These are phyloP conservation scores for Dendrolimus kikuchii DNA, from an alignment of 1,140 invertebrate genomes.

Conservation along the genomic window DNA sequence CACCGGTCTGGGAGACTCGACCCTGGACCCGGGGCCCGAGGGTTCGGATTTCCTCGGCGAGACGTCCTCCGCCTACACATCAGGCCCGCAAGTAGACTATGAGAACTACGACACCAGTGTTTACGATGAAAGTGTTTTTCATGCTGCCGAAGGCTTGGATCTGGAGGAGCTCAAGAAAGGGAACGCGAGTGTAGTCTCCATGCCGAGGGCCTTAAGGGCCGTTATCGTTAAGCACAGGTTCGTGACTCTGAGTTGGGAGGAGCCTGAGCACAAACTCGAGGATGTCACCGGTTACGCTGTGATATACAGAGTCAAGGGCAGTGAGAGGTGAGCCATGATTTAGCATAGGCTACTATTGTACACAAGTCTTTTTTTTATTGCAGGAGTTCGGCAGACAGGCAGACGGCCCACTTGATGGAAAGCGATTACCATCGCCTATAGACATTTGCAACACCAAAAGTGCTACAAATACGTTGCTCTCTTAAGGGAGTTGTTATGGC, in stretches of 20 bases:
- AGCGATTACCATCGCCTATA: too few relatives aligned
- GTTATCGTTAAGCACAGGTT: conserved; percentile 60
- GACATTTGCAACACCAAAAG: too few relatives aligned
- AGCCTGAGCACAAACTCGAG: conserved; percentile 31
- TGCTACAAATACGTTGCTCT: too few relatives aligned
- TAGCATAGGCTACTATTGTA: too few relatives aligned
- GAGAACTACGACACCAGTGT: conserved; percentile 11
- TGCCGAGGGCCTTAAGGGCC: conserved; percentile 35
- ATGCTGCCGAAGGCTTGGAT: conserved; percentile 40
- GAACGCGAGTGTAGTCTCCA: conserved; percentile 36
- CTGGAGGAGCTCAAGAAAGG: conserved; percentile 16
- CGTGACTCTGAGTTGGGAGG: conserved; percentile 57
- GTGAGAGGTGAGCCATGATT: conserved; percentile 38
- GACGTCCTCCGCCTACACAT: conserved; percentile 60
- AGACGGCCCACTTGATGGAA: too few relatives aligned
- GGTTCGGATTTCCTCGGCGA: conserved; percentile 67
- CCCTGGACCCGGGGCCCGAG: conserved; percentile 29
- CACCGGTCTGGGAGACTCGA: conserved; percentile 7
- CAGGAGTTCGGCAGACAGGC: too few relatives aligned
- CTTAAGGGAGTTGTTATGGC: too few relatives aligned
- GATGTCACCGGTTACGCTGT: conserved; percentile 45
- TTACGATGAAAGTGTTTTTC: conserved; percentile 2
- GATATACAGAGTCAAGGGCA: conserved; percentile 50
- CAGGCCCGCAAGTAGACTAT: conserved; percentile 33
- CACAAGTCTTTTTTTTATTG: too few relatives aligned